Conservation (phyloP, 2,797 vertebrate genomes). For the Fringilla coelebs region DNA sequence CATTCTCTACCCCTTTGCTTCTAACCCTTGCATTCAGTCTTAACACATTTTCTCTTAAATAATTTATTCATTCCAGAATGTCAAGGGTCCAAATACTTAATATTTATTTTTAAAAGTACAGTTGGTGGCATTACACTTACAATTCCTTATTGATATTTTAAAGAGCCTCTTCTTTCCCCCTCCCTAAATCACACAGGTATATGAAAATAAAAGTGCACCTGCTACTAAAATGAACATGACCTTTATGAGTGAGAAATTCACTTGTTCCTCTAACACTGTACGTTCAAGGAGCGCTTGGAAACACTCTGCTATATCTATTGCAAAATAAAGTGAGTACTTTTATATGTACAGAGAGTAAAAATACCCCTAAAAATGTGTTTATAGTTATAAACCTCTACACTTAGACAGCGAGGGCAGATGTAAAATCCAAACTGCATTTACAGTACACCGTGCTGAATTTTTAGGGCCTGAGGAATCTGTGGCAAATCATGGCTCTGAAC, state of each 20-base stretch:
- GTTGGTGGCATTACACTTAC: slow-evolving; percentile 92
- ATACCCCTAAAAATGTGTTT: slow-evolving; percentile 12
- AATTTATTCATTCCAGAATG: slow-evolving; percentile 97
- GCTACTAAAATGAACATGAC: slow-evolving; percentile 67
- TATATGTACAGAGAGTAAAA: slow-evolving; percentile 36
- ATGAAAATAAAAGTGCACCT: slow-evolving; percentile 61
- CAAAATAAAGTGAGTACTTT: slow-evolving; percentile 51
- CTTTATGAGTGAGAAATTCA: slow-evolving; percentile 46
- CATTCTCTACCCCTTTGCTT: slow-evolving; percentile 74
- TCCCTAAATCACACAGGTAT: slow-evolving; percentile 53
- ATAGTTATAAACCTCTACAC: slow-evolving; percentile 22
- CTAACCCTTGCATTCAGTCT: slow-evolving; percentile 85
- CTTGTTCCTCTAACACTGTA: slow-evolving; percentile 39
- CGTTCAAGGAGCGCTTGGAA: slow-evolving; percentile 67
- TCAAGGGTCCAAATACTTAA: slow-evolving; percentile 89
- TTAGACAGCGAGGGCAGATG: slow-evolving; percentile 4
- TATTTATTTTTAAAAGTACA: slow-evolving; percentile 87
- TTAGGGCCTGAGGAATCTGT: neutral
- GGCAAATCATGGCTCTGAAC: neutral
- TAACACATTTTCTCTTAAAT: slow-evolving; percentile 91
- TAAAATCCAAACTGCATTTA: neutral
- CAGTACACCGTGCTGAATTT: neutral
- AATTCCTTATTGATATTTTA: slow-evolving; percentile 68
- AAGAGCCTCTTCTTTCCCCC: slow-evolving; percentile 46
- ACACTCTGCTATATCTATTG: slow-evolving; percentile 59